Conservation (phyloP, 2,888 invertebrate species). For the Schizaphis graminum region DNA sequence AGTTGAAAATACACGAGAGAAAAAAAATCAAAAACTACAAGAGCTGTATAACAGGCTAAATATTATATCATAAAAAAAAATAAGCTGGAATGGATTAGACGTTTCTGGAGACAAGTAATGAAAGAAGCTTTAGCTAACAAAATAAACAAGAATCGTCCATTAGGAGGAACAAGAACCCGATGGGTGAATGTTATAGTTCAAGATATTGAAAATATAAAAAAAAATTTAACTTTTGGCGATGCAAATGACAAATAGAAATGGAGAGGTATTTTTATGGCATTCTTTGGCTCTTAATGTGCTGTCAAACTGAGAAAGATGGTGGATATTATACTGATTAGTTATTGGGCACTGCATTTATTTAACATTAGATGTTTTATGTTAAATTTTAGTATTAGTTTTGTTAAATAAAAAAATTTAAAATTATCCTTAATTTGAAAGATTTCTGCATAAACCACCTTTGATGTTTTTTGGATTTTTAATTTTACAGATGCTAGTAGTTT, state of each 20-base stretch:
- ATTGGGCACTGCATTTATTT: neutral
- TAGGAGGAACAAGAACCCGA: no score
- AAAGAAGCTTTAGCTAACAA: neutral
- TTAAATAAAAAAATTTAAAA: neutral
- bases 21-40: neutral
- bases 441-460: neutral
- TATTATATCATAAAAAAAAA: neutral
- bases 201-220: no score
- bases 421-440: neutral
- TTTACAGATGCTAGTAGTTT: neutral
- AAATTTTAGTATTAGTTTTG: neutral
- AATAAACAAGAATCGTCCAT: no score
- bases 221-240: neutral
- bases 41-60: neutral
- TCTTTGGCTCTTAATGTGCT: neutral
- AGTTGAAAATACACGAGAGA: no score
- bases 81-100: neutral
- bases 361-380: slow-evolving; percentile 12
- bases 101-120: neutral
- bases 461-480: neutral
- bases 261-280: neutral
- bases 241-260: neutral
- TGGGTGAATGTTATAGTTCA: no score
- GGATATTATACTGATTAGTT: neutral
- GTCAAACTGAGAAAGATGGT: neutral